Conservation (phyloP, 2,888 invertebrate genomes). For the Drosophila dives region DNA sequence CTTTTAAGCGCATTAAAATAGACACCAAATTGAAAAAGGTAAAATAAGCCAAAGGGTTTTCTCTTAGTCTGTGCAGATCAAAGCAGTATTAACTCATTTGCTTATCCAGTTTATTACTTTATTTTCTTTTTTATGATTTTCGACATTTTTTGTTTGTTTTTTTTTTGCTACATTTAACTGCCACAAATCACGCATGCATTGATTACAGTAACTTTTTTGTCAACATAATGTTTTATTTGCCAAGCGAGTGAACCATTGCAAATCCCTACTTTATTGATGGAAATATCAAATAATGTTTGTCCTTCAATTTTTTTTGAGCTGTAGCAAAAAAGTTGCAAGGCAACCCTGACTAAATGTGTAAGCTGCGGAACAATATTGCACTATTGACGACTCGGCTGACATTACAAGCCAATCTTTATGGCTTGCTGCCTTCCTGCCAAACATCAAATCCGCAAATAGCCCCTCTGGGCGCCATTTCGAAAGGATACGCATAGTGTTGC, state of each 20-base stretch:
- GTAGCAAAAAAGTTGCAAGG: slow-evolving; percentile 5
- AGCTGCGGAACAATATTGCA: slow-evolving; percentile 52
- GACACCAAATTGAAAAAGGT: slow-evolving; percentile 22
- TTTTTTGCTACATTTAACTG: not conserved
- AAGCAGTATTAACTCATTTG: slow-evolving; percentile 30
- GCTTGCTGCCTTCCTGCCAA: slow-evolving; percentile 71
- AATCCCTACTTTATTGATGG: slow-evolving; percentile 9
- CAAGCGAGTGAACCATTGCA: slow-evolving; percentile 15
- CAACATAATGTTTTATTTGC: slow-evolving; percentile 1
- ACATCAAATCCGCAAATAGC: slow-evolving; percentile 73
- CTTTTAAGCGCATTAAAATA: slow-evolving; percentile 74
- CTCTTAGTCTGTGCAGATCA: slow-evolving; percentile 8
- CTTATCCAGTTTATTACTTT: slow-evolving; percentile 15
- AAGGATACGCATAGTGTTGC: slow-evolving; percentile 41
- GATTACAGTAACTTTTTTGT: not conserved
- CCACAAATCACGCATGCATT: not conserved
- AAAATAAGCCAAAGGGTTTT: slow-evolving; percentile 6
- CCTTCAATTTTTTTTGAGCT: slow-evolving; percentile 11
- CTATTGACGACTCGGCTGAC: slow-evolving; percentile 45
- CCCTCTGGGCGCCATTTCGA: slow-evolving; percentile 55
- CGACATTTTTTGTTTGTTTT: not conserved
- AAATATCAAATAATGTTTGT: slow-evolving; percentile 25
- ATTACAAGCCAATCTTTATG: slow-evolving; percentile 75
- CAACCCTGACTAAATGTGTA: slow-evolving; percentile 14
- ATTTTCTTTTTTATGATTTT: not conserved